phyloP scores from a whole-genome alignment of 2,797 vertebrate species.

The Helostoma temminkii region DNA sequence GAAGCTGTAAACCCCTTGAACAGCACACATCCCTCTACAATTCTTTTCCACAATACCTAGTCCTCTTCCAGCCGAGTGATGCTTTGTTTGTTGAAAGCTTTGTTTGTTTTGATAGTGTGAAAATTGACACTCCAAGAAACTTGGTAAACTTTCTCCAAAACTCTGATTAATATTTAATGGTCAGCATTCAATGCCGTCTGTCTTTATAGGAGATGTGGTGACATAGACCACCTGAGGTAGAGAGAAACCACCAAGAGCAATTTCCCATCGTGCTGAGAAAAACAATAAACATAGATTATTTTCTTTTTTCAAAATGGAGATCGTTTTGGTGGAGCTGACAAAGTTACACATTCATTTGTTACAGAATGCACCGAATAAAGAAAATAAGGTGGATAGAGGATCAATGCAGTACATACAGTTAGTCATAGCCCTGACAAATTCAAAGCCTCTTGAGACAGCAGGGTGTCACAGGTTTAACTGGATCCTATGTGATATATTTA shows the following conservation, averaged over 20 bases:
- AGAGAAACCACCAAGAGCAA: conserved; percentile 27
- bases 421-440: background rate
- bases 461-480: background rate
- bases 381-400: conserved; percentile 1
- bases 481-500: conserved; percentile 1
- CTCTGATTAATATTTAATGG: conserved; percentile 42
- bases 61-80: conserved; percentile 17
- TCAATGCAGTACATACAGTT: background rate
- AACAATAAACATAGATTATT: conserved; percentile 27
- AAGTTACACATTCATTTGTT: conserved; percentile 6
- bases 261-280: conserved; percentile 17
- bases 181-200: conserved; percentile 8
- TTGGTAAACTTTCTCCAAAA: conserved; percentile 12
- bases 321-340: conserved; percentile 12
- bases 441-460: background rate
- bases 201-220: conserved; percentile 8
- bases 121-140: conserved; percentile 37
- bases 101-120: conserved; percentile 40
- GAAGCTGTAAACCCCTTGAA: background rate
- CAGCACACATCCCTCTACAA: conserved; percentile 8
- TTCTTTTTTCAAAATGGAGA: conserved; percentile 13
- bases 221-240: background rate
- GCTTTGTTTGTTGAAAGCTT: conserved; percentile 36
- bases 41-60: conserved; percentile 2
- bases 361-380: conserved; percentile 5